phyloP scores from a whole-genome alignment of 2,797 vertebrate genomes.

The Crypturellus tataupa region DNA sequence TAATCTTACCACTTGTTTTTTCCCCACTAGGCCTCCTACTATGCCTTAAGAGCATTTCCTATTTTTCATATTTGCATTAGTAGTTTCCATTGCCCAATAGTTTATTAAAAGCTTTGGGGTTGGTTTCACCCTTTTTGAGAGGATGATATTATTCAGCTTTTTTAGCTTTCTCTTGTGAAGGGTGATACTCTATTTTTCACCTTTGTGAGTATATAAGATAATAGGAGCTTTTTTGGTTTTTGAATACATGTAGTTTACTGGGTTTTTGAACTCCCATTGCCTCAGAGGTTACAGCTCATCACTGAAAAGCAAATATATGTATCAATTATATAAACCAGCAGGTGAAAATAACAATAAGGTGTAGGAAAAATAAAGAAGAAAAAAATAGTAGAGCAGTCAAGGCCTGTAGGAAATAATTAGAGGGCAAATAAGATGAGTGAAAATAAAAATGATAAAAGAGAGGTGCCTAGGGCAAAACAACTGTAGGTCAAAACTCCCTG shows the following conservation, averaged over 20 bases:
- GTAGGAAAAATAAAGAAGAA: neutral
- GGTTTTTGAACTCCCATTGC: neutral
- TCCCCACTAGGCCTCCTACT: neutral
- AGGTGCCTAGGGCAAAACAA: neutral
- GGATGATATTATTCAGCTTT: neutral
- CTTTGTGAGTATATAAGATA: neutral
- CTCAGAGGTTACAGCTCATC: neutral
- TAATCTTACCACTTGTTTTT: neutral
- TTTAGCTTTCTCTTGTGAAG: neutral
- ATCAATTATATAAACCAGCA: neutral
- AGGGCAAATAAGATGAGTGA: neutral
- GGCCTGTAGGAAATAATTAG: neutral
- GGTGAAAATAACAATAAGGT: neutral
- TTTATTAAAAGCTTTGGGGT: neutral
- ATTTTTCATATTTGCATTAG: conserved; percentile 15
- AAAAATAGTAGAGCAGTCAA: neutral
- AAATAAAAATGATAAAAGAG: neutral
- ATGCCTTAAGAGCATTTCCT: neutral
- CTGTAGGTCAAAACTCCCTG: neutral
- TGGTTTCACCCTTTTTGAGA: conserved; percentile 10
- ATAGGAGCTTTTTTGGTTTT: accelerated
- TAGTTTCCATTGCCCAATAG: neutral
- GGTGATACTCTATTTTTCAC: neutral
- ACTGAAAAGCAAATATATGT: neutral
- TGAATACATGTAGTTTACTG: neutral